Conservation (phyloP, 2,797 vertebrate species). For the Ibycter americanus region DNA sequence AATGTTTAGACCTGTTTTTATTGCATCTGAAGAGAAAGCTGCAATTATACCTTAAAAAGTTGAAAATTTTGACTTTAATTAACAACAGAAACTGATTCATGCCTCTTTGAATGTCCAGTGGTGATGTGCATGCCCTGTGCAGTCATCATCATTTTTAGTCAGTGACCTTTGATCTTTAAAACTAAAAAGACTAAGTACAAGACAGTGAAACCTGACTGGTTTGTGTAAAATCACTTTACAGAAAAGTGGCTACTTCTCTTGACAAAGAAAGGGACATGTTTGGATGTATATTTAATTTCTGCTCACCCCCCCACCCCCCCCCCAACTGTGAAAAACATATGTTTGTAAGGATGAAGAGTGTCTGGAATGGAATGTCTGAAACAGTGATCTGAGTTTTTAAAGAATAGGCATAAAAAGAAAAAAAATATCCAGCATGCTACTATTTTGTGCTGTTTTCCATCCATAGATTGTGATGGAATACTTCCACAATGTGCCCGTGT, state of each 20-base stretch:
- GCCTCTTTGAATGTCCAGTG: not conserved
- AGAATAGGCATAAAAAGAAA: not conserved
- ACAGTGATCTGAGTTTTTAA: not conserved
- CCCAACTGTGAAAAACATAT: not conserved
- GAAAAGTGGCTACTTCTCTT: not conserved
- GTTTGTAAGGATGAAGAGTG: not conserved
- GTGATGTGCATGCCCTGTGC: not conserved
- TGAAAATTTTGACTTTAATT: not conserved
- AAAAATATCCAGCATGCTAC: not conserved
- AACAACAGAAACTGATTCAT: not conserved
- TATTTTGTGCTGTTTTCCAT: not conserved
- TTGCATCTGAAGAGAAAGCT: not conserved
- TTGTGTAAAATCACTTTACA: not conserved
- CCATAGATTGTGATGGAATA: conserved; percentile 7
- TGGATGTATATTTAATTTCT: not conserved
- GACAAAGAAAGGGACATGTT: not conserved
- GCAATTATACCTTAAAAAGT: not conserved
- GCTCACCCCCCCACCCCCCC: not conserved
- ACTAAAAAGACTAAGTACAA: not conserved
- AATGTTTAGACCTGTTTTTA: not conserved
- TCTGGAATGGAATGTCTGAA: not conserved
- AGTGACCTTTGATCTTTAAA: not conserved
- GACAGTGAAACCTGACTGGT: not conserved
- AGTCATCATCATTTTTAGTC: not conserved
- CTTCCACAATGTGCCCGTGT: not conserved